A percentile compares a stretch with the other conserved stretches of the same genome.
Evolutionary conservation across 2,888 invertebrate genomes (phyloP).

Genomic region (Chelonus formosanus): DNA sequence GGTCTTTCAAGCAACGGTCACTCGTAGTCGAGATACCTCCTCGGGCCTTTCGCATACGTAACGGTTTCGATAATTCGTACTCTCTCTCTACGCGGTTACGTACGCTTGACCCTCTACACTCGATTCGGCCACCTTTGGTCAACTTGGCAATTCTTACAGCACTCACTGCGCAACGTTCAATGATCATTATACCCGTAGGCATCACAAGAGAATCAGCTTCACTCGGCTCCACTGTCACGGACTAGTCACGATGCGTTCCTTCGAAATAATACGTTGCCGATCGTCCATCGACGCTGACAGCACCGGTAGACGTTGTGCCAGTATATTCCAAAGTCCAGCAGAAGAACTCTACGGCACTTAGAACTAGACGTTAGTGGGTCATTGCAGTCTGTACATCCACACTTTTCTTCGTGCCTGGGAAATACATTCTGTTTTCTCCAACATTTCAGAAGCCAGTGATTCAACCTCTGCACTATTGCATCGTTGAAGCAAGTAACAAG

Average conservation of each 20-base stretch:
- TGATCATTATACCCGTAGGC: constrained; percentile 30
- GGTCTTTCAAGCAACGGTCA: constrained; percentile 11
- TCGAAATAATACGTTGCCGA: constrained; percentile 36
- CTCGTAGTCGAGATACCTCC: constrained; percentile 1
- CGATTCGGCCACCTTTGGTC: constrained; percentile 38
- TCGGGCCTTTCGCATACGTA: constrained; percentile 27
- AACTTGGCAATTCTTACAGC: constrained; percentile 32
- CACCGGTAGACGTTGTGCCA: constrained; percentile 30
- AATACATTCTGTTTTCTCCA: constrained; percentile 1
- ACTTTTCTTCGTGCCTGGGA: constrained; percentile 4
- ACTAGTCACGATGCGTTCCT: constrained; percentile 38
- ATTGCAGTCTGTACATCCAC: constrained; percentile 1
- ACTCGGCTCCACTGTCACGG: constrained; percentile 37
- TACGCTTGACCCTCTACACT: constrained; percentile 38
- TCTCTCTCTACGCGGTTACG: constrained; percentile 37
- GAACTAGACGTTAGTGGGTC: constrained; percentile 28
- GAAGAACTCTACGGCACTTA: constrained; percentile 10
- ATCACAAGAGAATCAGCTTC: neutral
- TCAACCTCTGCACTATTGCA: neutral
- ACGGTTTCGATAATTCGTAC: constrained; percentile 36
- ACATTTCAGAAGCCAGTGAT: neutral
- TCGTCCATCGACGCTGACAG: constrained; percentile 33
- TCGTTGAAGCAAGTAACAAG: neutral
- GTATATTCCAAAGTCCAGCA: neutral
- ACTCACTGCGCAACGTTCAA: constrained; percentile 13